Percentiles rank a stretch among this genome's conserved stretches.
These are phyloP conservation scores for Nanorana parkeri DNA, from an alignment of 2,113 vertebrate species.

Conservation along the genomic window DNA sequence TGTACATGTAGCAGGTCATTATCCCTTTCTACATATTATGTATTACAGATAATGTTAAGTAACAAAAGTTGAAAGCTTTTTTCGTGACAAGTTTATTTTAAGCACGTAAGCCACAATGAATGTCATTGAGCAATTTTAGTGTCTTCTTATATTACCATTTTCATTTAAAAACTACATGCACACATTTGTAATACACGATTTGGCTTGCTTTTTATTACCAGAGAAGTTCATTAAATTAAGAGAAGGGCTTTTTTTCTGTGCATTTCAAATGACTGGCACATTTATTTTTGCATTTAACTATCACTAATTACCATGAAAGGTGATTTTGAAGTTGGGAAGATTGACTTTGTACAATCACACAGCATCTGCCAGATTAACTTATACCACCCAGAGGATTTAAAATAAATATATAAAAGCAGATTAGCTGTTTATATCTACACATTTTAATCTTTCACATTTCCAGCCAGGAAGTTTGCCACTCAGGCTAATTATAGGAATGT, in stretches of 20 bases:
- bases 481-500: slow-evolving; percentile 44
- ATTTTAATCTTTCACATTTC: slow-evolving; percentile 40
- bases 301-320: slow-evolving; percentile 43
- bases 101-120: no score
- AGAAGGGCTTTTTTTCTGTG: background rate
- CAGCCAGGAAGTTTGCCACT: slow-evolving; percentile 46
- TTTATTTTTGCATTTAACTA: slow-evolving; percentile 36
- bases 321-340: slow-evolving; percentile 25
- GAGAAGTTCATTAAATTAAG: slow-evolving; percentile 7
- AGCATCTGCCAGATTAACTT: slow-evolving; percentile 43
- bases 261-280: background rate
- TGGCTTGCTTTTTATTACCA: slow-evolving; percentile 2
- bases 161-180: background rate
- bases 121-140: no score
- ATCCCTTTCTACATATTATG: no score
- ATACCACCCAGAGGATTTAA: slow-evolving; percentile 32
- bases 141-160: no score
- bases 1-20: no score
- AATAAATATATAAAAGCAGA: slow-evolving; percentile 46
- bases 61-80: no score
- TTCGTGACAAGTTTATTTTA: no score
- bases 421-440: slow-evolving; percentile 37
- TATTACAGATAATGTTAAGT: no score
- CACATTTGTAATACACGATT: slow-evolving; percentile 28
- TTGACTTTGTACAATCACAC: slow-evolving; percentile 19